A percentile compares a stretch with the other conserved stretches of the same genome.
phyloP scores from a whole-genome alignment of 92 coral and sea anemone genomes.

The Zoanthus sociatus region DNA sequence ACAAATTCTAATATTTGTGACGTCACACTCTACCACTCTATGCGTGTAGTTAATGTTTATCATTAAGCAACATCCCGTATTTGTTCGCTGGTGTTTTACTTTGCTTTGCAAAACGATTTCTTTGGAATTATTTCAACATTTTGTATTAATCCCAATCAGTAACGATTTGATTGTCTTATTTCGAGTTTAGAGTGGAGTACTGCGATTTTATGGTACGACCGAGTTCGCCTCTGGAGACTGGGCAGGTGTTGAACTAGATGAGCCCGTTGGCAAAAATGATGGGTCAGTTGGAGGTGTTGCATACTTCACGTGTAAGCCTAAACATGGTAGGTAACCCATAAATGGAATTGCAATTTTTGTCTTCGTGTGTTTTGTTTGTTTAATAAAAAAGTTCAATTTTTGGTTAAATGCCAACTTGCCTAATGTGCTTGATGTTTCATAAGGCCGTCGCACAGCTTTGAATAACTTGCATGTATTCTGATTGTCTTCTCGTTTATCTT shows the following conservation, averaged over 20 bases:
- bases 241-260: conserved; percentile 95
- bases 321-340: conserved; percentile 58
- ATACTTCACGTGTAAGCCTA: conserved; percentile 89
- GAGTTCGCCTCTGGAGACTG: conserved; percentile 98
- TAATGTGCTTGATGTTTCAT: neutral
- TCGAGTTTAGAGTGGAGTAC: conserved; percentile 73
- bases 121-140: too few relatives aligned
- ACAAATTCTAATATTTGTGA: too few relatives aligned
- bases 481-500: neutral
- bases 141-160: neutral
- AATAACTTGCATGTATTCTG: too few relatives aligned
- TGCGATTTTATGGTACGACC: conserved; percentile 95
- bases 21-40: too few relatives aligned
- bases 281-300: conserved; percentile 95
- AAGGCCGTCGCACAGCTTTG: neutral
- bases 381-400: too few relatives aligned
- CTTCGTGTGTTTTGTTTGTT: too few relatives aligned
- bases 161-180: neutral
- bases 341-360: neutral
- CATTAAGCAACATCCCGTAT: too few relatives aligned
- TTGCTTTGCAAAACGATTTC: too few relatives aligned
- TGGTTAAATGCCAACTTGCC: too few relatives aligned
- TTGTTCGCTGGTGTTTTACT: too few relatives aligned
- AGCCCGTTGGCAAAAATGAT: conserved; percentile 93
- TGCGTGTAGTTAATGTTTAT: too few relatives aligned